Evolutionary conservation across 2,888 invertebrate genomes (phyloP).

Genomic region (Alcis repandata): DNA sequence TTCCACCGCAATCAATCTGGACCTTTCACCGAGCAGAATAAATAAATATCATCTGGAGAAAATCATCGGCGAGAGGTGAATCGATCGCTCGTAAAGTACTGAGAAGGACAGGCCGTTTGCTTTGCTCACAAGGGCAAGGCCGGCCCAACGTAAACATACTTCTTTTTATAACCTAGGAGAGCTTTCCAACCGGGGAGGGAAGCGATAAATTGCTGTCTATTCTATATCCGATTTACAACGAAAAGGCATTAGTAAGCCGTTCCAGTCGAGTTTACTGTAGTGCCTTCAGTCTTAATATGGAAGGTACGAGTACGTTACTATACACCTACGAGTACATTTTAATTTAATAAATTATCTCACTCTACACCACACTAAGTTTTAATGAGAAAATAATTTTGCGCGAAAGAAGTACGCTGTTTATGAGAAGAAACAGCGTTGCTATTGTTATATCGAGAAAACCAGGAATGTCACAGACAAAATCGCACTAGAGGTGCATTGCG

Average conservation of each 20-base stretch:
- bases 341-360: too few relatives aligned
- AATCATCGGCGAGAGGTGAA: slow-evolving; percentile 20
- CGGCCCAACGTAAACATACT: slow-evolving; percentile 32
- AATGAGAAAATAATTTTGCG: too few relatives aligned
- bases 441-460: too few relatives aligned
- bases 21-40: slow-evolving; percentile 16
- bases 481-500: too few relatives aligned
- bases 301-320: too few relatives aligned
- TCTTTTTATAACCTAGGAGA: slow-evolving; percentile 30
- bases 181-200: slow-evolving; percentile 13
- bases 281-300: not conserved
- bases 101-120: slow-evolving; percentile 18
- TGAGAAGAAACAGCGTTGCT: too few relatives aligned
- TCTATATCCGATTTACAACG: slow-evolving; percentile 22
- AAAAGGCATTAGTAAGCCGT: slow-evolving; percentile 23
- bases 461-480: too few relatives aligned
- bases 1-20: slow-evolving; percentile 13
- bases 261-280: not conserved
- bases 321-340: too few relatives aligned
- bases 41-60: slow-evolving; percentile 22
- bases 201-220: slow-evolving; percentile 25
- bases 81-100: slow-evolving; percentile 22
- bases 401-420: too few relatives aligned
- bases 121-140: slow-evolving; percentile 38
- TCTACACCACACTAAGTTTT: too few relatives aligned